Evolutionary conservation across 2,113 vertebrate genomes (phyloP), one percentile per base, ranked within the genome.

Genomic region (Nesoenas mayeri): DNA sequence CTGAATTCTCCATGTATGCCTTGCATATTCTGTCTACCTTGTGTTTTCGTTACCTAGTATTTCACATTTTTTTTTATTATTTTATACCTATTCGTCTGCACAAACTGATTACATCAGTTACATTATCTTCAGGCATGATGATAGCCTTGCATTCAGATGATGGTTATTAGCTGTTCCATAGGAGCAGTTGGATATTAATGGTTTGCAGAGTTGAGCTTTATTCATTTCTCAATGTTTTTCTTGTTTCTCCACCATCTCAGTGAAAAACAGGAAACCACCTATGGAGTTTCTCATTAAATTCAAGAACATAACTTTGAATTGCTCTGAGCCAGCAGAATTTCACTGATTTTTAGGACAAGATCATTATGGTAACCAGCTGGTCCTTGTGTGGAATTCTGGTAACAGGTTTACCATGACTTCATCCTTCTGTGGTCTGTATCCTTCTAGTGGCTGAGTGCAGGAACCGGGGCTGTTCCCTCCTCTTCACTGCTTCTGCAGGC

Each of bases 181-280:
- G 26, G 47, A 47, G 15, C 36, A 38, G 38, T 11, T 10, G 2
- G 42, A 0, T 11, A 1, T 2, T 25, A 5, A 1, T 7, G 20
- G 29, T 20, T 36, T 8, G 38, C 12, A 2, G 0, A 7, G 22
- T 2, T 21, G 56, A 22, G 16, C 54, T 70, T 21, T 5, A 9
- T 1, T n/a, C 22, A 2, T 10, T 10, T 53, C 29, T 20, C 31
- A n/a, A 1, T 48, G 21, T 48, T 7, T 66, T 77, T 18, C 15
- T 28, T 9, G 12, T 28, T 79, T 48, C 34, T 65, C 32, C 25
- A 3, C 29, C 15, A 0, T 6, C n/a, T 26, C 5, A 0, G 14
- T 12, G 24, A 31, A 17, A 10, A 9, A 0, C 11, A 13, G 69
- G n/a, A 32, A 34, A 4, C 3, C 4, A 15, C 0, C 24, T 7